phyloP scores from a whole-genome alignment of 64 coral and sea anemone genomes.

The Actinia tenebrosa region DNA sequence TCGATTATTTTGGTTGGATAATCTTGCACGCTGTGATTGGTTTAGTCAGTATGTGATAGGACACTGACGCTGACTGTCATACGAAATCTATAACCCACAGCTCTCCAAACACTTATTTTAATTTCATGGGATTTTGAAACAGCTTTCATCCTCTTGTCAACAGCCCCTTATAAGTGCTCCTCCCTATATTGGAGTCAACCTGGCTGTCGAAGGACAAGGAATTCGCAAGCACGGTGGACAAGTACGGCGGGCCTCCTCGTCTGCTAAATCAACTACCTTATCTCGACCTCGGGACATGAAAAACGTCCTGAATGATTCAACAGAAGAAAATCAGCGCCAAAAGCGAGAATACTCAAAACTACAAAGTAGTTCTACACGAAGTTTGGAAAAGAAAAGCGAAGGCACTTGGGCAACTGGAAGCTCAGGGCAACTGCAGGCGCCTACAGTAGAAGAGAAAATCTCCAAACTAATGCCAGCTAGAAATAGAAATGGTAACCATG shows the following conservation, averaged over 20 bases:
- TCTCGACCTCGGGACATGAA: slow-evolving; percentile 51
- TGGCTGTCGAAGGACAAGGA: slow-evolving; percentile 75
- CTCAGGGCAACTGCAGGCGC: neutral
- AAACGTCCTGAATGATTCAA: slow-evolving; percentile 30
- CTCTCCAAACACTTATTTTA: too few relatives aligned
- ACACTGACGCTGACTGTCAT: too few relatives aligned
- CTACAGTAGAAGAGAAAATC: slow-evolving; percentile 33
- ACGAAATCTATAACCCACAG: too few relatives aligned
- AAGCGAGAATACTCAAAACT: neutral
- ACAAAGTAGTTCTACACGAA: neutral
- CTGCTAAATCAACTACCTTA: slow-evolving; percentile 30
- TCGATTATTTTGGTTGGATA: too few relatives aligned
- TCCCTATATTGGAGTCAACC: slow-evolving; percentile 91
- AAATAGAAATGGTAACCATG: slow-evolving; percentile 23
- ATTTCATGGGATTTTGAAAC: neutral
- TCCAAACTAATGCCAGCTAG: slow-evolving; percentile 25
- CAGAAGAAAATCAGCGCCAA: slow-evolving; percentile 5
- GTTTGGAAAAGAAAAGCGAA: slow-evolving; percentile 34
- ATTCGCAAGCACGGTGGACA: slow-evolving; percentile 29
- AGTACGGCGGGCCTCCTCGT: slow-evolving; percentile 11
- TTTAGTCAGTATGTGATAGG: too few relatives aligned
- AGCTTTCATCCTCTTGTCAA: neutral
- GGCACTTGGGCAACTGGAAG: slow-evolving; percentile 53
- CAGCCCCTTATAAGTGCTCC: slow-evolving; percentile 78
- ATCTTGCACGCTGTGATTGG: too few relatives aligned